Percentiles rank a stretch among this genome's conserved stretches.
These are phyloP conservation scores for Dicerorhinus sumatrensis DNA, from an alignment of 2,113 vertebrate genomes.

Conservation along the genomic window DNA sequence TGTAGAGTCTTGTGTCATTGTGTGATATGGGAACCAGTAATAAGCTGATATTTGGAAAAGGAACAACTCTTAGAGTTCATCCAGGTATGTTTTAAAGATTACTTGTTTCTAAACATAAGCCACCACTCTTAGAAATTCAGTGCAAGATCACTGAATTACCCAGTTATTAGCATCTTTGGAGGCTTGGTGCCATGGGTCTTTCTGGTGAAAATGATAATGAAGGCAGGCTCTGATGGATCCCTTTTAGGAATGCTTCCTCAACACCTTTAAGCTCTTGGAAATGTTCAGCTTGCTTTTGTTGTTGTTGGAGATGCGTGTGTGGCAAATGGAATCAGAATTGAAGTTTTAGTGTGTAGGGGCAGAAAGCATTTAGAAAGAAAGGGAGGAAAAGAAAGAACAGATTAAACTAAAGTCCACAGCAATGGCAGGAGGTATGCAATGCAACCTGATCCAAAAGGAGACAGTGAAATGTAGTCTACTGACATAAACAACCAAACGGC, in stretches of 20 bases:
- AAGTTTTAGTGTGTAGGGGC: neutral
- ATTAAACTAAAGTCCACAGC: neutral
- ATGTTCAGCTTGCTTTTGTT: neutral
- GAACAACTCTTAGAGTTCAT: conserved; percentile 62
- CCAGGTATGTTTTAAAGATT: conserved; percentile 76
- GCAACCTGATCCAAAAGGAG: neutral
- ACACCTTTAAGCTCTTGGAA: neutral
- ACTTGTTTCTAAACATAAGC: conserved; percentile 39
- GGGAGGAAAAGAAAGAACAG: neutral
- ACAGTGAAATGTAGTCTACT: neutral
- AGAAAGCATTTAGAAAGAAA: conserved; percentile 4
- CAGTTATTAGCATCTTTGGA: neutral
- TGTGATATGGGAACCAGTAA: neutral
- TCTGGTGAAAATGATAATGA: neutral
- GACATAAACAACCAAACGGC: neutral
- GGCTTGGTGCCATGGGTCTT: neutral
- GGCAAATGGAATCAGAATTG: neutral
- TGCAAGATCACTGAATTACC: neutral
- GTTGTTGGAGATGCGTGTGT: neutral
- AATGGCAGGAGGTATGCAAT: neutral
- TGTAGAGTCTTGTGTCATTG: conserved; percentile 47
- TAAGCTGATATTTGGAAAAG: conserved; percentile 72
- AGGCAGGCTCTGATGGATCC: neutral
- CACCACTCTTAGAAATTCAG: neutral
- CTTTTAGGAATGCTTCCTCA: neutral